Base-by-base conservation (phyloP, 1,140 invertebrate species). In the Drosophila tristis region DNA sequence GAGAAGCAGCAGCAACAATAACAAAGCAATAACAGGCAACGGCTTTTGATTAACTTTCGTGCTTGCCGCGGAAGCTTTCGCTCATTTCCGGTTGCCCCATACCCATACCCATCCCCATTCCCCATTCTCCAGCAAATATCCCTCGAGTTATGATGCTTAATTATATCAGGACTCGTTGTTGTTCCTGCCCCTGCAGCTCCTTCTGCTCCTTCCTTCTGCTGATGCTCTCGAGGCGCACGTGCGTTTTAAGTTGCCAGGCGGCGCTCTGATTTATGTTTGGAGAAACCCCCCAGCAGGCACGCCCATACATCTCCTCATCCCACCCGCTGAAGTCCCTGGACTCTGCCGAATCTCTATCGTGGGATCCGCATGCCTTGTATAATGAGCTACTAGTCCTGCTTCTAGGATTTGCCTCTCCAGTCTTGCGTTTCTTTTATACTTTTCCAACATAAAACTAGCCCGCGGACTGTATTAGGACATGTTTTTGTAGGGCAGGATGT, bases 81-180 rank as follows among this genome's bases (percentile, higher is more conserved):
- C 76, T 78, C 73, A 78, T 75, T 78, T 78, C 76, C 76, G 71
- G 75, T 39, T n/a, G 8, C 20, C n/a, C 39, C 23, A 26, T 3
- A 2, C 31, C 9, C 31, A 35, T 35, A 31, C 8, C 35, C 11
- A 16, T 9, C 53, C 16, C 15, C 61, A 16, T 16, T 25, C 45
- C 31, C 47, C 45, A 39, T 59, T 35, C 64, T 68, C 57, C 73
- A 75, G 75, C 66, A 78, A 76, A 79, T 76, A 72, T 76, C 74
- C 74, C 76, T 79, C 67, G 74, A 79, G 76, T 77, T 79, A 79
- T 79, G 76, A 73, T 76, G 76, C 76, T 79, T 79, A 79, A 79
- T 79, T 79, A 79, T 79, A 79, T 79, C 76, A 76, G 76, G 61
- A 54, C 16, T 54, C 51, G 25, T 43, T 35, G 51, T 39, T 54